Base-by-base conservation (phyloP, 2,113 vertebrate genomes). In the Phoxinus phoxinus region DNA sequence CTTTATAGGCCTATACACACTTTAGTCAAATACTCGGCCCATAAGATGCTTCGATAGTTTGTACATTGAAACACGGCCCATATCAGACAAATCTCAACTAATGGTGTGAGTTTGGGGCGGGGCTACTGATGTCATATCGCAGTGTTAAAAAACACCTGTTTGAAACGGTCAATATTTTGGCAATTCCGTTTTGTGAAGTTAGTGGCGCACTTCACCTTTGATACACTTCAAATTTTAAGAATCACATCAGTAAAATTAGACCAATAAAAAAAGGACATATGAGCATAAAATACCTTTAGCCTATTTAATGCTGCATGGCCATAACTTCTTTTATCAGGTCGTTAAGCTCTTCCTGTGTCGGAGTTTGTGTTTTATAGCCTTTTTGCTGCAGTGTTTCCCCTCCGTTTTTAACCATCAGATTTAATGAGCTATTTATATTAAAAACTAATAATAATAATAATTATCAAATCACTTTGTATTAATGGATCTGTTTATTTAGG, bases 201-300 rank as follows among this genome's bases (percentile, higher is more conserved):
- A 74, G 72, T 74, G 72, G 72, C 72, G 72, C 72, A 48, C 72
- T 63, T 12, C 23, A n/a, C n/a, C 25, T 46, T 46, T 74, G 25
- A 73, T 11, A 41, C 37, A 46, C 37, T 73, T 46, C 5, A 15
- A 0, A 3, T 74, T 46, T 25, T 8, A 17, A 17, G 41, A 7
- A 27, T 74, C 44, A 17, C 41, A 74, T 46, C 12, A 41, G 32
- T 41, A 10, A n/a, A 11, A 72, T 27, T 46, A 25, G 21, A 25
- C 23, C 3, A 46, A 73, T 2, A 6, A 4, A n/a, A 73, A 73
- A 72, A 6, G 11, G 6, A 46, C 41, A 71, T 32, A 71, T 11
- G 0, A 41, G 3, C 23, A 74, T 46, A 73, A 44, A n/a, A 73
- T 12, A 73, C 2, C 1, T 46, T 46, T 41, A n/a, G n/a, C n/a